phyloP scores from a whole-genome alignment of 2,888 invertebrate genomes.

The Gnatocerus cornutus region DNA sequence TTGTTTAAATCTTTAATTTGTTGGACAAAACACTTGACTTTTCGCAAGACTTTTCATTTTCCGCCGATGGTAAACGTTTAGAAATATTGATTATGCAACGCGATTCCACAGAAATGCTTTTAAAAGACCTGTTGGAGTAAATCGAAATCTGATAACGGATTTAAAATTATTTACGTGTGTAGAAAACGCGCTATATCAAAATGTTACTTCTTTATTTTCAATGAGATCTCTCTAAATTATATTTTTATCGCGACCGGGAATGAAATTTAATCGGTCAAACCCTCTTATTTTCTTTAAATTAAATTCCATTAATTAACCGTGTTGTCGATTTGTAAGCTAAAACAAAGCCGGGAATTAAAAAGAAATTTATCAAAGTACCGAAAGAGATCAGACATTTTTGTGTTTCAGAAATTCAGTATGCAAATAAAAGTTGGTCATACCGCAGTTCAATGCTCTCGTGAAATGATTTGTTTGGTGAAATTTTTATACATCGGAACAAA shows the following conservation, averaged over 20 bases:
- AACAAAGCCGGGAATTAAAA: constrained; percentile 4
- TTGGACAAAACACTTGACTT: neutral
- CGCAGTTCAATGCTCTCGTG: neutral
- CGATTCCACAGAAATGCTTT: constrained; percentile 2
- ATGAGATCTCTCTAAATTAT: neutral
- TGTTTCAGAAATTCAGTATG: neutral
- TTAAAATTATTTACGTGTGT: constrained; percentile 1
- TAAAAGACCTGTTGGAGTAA: constrained; percentile 13
- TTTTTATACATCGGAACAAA: constrained; percentile 27
- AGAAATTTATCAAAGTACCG: constrained; percentile 8
- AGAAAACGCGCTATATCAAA: neutral
- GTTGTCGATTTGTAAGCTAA: neutral
- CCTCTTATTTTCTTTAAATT: neutral
- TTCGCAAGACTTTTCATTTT: neutral
- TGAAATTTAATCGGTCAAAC: neutral
- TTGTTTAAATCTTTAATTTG: neutral
- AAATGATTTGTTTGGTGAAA: constrained; percentile 38
- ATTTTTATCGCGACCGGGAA: too few relatives aligned
- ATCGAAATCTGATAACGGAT: constrained; percentile 9
- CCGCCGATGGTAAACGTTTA: neutral
- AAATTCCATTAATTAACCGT: neutral
- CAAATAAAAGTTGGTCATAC: constrained; percentile 16
- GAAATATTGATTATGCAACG: constrained; percentile 6
- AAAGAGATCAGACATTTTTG: neutral
- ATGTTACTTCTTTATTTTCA: constrained; percentile 1